Conservation (phyloP, 2,797 vertebrate species). For the Mycteria americana region DNA sequence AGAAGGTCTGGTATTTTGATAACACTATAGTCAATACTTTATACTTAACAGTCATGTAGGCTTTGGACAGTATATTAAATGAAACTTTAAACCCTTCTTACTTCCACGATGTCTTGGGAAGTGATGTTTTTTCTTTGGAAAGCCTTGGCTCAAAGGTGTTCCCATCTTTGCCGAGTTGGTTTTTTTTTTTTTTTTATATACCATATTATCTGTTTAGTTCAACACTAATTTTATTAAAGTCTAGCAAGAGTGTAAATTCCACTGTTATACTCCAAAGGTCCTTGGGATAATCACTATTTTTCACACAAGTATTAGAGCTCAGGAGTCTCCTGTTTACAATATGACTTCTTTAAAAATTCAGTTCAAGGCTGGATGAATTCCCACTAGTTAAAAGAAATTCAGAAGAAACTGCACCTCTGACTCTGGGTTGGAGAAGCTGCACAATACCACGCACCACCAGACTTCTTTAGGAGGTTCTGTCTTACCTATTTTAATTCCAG, state of each 20-base stretch:
- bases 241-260: background rate
- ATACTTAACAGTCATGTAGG: background rate
- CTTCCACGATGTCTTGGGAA: background rate
- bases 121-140: background rate
- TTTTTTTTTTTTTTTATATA: background rate
- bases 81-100: background rate
- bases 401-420: conserved; percentile 3
- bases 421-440: background rate
- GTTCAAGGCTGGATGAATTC: conserved; percentile 20
- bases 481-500: conserved; percentile 1
- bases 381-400: conserved; percentile 54
- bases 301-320: background rate
- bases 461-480: background rate
- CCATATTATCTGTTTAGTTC: background rate
- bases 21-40: background rate
- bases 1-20: background rate
- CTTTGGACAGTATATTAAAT: background rate
- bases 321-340: conserved; percentile 6
- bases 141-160: background rate
- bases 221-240: background rate
- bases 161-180: background rate
- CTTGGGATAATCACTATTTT: background rate
- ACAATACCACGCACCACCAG: background rate
- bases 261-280: background rate
- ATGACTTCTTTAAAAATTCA: background rate